Evolutionary conservation across 2,113 vertebrate genomes (phyloP), one percentile per base, ranked within the genome.

Genomic region (Tetraodon nigroviridis): DNA sequence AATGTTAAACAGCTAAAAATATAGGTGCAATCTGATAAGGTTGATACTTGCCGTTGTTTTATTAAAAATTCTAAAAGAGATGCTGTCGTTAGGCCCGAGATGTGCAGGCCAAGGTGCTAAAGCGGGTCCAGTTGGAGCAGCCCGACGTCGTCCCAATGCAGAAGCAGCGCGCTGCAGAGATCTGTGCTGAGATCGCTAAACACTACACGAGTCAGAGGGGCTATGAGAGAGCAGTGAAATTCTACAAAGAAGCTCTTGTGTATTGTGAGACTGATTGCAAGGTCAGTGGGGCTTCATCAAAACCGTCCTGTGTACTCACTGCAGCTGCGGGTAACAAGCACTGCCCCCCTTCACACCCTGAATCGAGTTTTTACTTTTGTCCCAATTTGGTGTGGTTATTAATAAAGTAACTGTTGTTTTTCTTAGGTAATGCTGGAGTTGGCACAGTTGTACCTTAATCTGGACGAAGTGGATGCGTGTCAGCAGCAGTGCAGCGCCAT

Each of bases 201-300:
- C 94, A 95, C 89, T 94, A 90, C 64, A 88, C 94, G 72, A 90
- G 90, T 88, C 94, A 95, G 87, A 85, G 91, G 67, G 95, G 95
- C 91, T 95, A 93, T 75, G 96, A 98, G 80, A 93, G 92, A 86
- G 95, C 96, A 66, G 95, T 98, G 91, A 95, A 92, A 81, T 99
- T 95, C 92, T 98, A 98, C 92, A 98, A 94, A 92, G 97, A 99
- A 80, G 97, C 96, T 62, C 93, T 98, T 92, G 91, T 94, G 85
- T 95, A 99, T 88, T 96, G 92, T 89, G 95, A 98, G 87, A 95
- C 89, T 0, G 90, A 99, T 89, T 93, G 91, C 85, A 97, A 96
- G 94, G 96, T 98, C 88, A 89, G 92, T 90, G 80, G 80, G 67
- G 66, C 84, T 67, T 79, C 70, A 78, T 87, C 77, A 82, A 82